A percentile compares a stretch with the other conserved stretches of the same genome.
These are phyloP conservation scores for Arge pagana DNA, from an alignment of 2,888 invertebrate genomes.

Conservation along the genomic window DNA sequence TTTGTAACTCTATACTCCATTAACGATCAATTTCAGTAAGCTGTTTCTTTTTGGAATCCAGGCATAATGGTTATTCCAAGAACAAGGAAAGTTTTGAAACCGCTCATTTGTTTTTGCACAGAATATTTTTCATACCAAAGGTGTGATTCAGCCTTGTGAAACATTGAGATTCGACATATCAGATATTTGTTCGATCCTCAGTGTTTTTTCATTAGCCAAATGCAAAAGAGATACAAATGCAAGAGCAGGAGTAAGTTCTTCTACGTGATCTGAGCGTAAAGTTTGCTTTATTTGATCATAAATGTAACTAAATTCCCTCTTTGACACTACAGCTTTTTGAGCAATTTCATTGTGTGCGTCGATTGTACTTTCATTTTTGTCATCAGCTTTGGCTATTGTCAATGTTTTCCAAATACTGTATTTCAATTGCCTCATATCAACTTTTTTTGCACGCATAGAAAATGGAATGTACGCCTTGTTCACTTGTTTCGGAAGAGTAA, in stretches of 20 bases:
- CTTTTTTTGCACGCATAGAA: slow-evolving; percentile 81
- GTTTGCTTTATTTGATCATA: slow-evolving; percentile 65
- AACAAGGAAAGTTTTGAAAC: no score
- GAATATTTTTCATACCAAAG: no score
- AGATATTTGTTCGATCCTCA: slow-evolving; percentile 46
- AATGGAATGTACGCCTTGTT: slow-evolving; percentile 75
- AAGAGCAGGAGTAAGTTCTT: slow-evolving; percentile 76
- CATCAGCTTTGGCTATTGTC: slow-evolving; percentile 46
- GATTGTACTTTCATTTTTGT: slow-evolving; percentile 52
- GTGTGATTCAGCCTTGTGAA: slow-evolving; percentile 15
- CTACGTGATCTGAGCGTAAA: slow-evolving; percentile 67
- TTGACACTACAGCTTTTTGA: slow-evolving; percentile 21
- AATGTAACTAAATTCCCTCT: slow-evolving; percentile 61
- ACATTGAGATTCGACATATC: slow-evolving; percentile 42
- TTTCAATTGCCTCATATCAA: slow-evolving; percentile 85
- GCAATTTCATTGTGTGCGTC: slow-evolving; percentile 46
- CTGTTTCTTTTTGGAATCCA: no score
- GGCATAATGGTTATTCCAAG: no score
- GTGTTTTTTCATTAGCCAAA: slow-evolving; percentile 79
- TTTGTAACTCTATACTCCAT: no score
- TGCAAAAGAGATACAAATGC: slow-evolving; percentile 82
- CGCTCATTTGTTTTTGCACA: no score
- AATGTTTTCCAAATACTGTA: slow-evolving; percentile 74
- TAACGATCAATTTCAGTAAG: no score
- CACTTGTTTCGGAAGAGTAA: slow-evolving; percentile 70